Percentiles rank a stretch among this genome's conserved stretches.
phyloP scores from a whole-genome alignment of 2,113 vertebrate genomes.

The Albula goreensis region DNA sequence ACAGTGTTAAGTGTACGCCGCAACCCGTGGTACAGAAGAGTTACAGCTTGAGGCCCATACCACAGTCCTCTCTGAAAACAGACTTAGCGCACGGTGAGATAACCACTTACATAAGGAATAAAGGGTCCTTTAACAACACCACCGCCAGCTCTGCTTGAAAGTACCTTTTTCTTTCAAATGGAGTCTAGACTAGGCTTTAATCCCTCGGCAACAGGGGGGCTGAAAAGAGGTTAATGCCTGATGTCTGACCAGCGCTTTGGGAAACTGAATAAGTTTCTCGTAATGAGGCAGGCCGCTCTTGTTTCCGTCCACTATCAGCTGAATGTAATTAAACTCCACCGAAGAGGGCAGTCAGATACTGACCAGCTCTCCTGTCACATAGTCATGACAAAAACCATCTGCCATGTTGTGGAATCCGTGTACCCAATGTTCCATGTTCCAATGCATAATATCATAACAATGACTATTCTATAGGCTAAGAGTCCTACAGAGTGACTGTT shows the following conservation, averaged over 20 bases:
- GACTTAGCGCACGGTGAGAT: not conserved
- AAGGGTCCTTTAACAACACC: not conserved
- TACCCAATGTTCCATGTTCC: not conserved
- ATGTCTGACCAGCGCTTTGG: not conserved
- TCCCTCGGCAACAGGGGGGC: not conserved
- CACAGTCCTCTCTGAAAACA: not conserved
- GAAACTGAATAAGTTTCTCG: not conserved
- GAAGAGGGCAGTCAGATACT: not conserved
- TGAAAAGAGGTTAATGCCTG: not conserved
- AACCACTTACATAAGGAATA: not conserved
- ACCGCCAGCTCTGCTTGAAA: not conserved
- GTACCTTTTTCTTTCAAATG: not conserved
- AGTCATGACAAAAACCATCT: not conserved
- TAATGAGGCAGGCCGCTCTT: not conserved
- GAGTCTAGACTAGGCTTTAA: not conserved
- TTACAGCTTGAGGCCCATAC: not conserved
- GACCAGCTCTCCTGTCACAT: not conserved
- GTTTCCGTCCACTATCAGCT: not conserved
- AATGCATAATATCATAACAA: not conserved
- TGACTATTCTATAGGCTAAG: not conserved
- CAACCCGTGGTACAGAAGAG: not conserved
- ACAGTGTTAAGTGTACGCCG: not conserved
- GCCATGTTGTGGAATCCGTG: not conserved
- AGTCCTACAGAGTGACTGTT: not conserved
- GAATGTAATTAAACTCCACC: not conserved